Percentiles rank a stretch among this genome's conserved stretches.
These are phyloP conservation scores for Amphipyra berbera DNA, from an alignment of 2,888 invertebrate genomes.

Conservation along the genomic window DNA sequence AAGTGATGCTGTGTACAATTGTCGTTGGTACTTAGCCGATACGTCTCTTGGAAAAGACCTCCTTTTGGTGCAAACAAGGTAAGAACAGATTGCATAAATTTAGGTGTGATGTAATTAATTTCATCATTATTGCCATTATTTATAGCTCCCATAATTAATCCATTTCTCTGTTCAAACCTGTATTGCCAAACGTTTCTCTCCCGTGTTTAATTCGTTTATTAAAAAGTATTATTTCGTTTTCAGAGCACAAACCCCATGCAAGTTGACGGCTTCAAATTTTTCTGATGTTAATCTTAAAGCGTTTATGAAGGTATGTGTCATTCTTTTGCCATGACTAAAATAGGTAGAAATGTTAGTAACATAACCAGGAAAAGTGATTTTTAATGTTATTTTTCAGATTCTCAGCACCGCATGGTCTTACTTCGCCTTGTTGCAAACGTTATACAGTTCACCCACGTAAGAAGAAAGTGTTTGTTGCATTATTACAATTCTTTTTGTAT, in stretches of 20 bases:
- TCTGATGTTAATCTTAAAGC: conserved; percentile 74
- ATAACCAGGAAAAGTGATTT: neutral
- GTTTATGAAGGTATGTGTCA: conserved; percentile 64
- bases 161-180: no score
- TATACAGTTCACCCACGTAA: conserved; percentile 53
- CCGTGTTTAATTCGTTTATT: neutral
- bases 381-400: conserved; percentile 62
- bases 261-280: conserved; percentile 73
- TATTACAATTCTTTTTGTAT: neutral
- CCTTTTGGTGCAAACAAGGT: conserved; percentile 71
- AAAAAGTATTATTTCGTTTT: conserved; percentile 21
- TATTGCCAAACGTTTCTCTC: no score
- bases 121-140: no score
- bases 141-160: no score
- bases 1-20: conserved; percentile 71
- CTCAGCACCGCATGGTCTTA: conserved; percentile 72
- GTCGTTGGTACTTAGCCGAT: conserved; percentile 70
- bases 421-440: conserved; percentile 68
- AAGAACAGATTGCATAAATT: conserved; percentile 3
- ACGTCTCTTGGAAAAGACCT: conserved; percentile 63
- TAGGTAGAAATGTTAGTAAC: neutral
- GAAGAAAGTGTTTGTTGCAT: neutral
- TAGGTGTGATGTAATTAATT: no score
- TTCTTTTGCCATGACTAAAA: neutral
- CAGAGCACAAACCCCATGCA: conserved; percentile 74